A percentile compares a stretch with the other conserved stretches of the same genome.
Conservation (phyloP, 1,140 invertebrate species). For the Macrosteles quadrilineatus region DNA sequence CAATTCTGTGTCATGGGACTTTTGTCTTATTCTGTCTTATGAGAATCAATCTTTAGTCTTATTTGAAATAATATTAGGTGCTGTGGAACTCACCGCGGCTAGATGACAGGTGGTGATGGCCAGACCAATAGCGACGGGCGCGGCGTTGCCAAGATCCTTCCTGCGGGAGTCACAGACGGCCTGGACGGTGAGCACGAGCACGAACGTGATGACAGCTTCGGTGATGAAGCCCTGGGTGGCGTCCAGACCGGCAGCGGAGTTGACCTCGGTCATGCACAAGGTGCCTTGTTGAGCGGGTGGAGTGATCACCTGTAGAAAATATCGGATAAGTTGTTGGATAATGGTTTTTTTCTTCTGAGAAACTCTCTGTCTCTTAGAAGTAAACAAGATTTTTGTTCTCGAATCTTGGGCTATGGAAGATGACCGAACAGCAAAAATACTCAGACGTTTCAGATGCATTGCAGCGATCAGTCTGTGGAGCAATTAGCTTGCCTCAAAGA, state of each 20-base stretch:
- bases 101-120: slow-evolving; percentile 83
- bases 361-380: no score
- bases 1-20: no score
- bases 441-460: no score
- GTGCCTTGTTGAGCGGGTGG: slow-evolving; percentile 21
- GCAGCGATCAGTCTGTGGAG: no score
- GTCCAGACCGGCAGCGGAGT: slow-evolving; percentile 55
- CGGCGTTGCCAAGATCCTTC: slow-evolving; percentile 80
- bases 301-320: slow-evolving; percentile 26
- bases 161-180: slow-evolving; percentile 80
- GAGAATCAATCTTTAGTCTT: no score
- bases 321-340: neutral
- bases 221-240: slow-evolving; percentile 73
- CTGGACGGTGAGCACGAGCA: slow-evolving; percentile 85
- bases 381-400: no score
- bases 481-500: no score
- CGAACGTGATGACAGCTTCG: slow-evolving; percentile 85
- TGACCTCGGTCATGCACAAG: slow-evolving; percentile 23
- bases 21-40: no score
- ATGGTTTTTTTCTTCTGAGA: no score
- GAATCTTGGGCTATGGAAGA: no score
- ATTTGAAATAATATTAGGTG: no score
- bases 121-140: slow-evolving; percentile 85
- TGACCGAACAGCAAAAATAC: no score
- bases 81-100: slow-evolving; percentile 71